phyloP scores from a whole-genome alignment of 2,888 invertebrate genomes.

The Nemotelus nigrinus region DNA sequence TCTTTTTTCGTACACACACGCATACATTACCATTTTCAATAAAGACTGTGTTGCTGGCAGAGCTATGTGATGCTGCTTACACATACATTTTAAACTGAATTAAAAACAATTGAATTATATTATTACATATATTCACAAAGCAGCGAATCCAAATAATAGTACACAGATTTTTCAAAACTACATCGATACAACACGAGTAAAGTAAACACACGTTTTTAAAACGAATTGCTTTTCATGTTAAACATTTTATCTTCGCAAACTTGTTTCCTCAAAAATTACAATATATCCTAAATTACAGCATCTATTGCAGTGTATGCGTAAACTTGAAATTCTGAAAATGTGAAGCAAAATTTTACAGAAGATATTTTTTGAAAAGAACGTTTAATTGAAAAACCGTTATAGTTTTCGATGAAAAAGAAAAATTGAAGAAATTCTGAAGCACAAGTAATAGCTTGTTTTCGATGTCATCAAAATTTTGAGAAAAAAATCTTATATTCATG shows the following conservation, averaged over 20 bases:
- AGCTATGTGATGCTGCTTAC: too few species aligned
- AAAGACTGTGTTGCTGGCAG: too few species aligned
- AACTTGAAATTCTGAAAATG: constrained; percentile 48
- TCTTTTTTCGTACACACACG: constrained; percentile 23
- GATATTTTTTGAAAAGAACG: constrained; percentile 13
- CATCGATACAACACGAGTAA: too few species aligned
- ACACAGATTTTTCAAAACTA: too few species aligned
- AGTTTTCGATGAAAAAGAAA: constrained; percentile 15
- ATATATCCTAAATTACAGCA: constrained; percentile 53
- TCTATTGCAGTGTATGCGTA: constrained; percentile 56
- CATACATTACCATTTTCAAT: constrained; percentile 12
- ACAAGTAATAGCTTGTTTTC: constrained; percentile 2
- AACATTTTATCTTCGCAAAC: too few species aligned
- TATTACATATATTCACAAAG: too few species aligned
- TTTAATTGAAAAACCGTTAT: neutral
- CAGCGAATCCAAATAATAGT: too few species aligned
- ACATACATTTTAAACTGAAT: too few species aligned
- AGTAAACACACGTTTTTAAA: too few species aligned
- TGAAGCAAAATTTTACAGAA: constrained; percentile 32
- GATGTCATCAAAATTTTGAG: constrained; percentile 14
- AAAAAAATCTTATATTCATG: constrained; percentile 6
- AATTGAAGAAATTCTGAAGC: constrained; percentile 2
- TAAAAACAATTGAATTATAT: too few species aligned
- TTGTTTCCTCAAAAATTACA: constrained; percentile 24
- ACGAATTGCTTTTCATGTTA: too few species aligned